Conservation (phyloP, 2,797 vertebrate species). For the Squalus acanthias region DNA sequence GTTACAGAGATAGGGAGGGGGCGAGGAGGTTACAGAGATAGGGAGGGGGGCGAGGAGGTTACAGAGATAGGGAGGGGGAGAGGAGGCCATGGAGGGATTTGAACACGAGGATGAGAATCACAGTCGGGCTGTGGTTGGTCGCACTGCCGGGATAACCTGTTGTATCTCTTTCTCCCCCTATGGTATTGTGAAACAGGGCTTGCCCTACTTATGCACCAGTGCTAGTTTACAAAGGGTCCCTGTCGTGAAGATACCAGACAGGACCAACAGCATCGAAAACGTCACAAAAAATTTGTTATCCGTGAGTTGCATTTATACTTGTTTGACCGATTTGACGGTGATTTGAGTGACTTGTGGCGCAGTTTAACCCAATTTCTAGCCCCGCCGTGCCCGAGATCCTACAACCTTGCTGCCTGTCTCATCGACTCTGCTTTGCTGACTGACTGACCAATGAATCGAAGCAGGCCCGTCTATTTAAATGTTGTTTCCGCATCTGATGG, state of each 20-base stretch:
- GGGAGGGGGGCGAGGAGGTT: neutral
- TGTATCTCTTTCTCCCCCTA: neutral
- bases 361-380: neutral
- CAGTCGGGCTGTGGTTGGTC: neutral
- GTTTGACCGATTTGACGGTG: neutral
- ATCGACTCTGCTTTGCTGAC: neutral
- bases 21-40: no score
- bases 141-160: neutral
- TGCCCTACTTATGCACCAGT: neutral
- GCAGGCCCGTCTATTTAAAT: neutral
- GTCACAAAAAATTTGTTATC: conserved; percentile 30
- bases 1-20: no score
- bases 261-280: conserved; percentile 27
- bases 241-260: conserved; percentile 20
- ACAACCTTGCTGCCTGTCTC: neutral
- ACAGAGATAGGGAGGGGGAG: neutral
- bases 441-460: neutral
- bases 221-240: conserved; percentile 28
- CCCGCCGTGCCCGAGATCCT: neutral
- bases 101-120: neutral
- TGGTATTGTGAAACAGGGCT: neutral
- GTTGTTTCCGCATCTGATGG: neutral
- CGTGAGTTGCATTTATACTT: conserved; percentile 18
- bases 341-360: neutral
- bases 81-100: neutral